Base-by-base conservation (phyloP, 2,113 vertebrate genomes). In the Anseranas semipalmata region DNA sequence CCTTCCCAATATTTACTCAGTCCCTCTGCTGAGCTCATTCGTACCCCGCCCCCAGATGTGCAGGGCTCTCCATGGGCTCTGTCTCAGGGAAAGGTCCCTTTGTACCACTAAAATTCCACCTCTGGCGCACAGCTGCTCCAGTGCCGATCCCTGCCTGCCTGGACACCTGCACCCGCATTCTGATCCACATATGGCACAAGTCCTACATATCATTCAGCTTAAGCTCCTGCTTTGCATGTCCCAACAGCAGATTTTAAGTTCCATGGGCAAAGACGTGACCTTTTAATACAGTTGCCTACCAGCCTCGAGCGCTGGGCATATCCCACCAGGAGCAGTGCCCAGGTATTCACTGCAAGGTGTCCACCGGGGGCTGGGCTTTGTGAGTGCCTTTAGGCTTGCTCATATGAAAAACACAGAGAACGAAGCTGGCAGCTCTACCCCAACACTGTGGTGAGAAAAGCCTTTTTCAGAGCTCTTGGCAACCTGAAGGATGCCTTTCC, bases 331-430 rank as follows among this genome's bases (percentile, higher is more conserved):
- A 66, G 63, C 63, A 59, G 7, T 0, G 9, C 4, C 16, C 1
- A 1, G 1, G 0, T 4, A 5, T 1, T 33, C 5, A 0, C 63
- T 71, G 45, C 19, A 46, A 1, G 2, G 19, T 17, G 56, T 5
- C 43, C 59, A 58, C 3, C 37, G 32, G 15, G 12, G 25, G 62
- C 35, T 35, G 33, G 0, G 19, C 33, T 60, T 13, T 32, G 21
- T 22, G 21, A 12, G 17, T 62, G 8, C 30, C 4, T 15, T 63
- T 25, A 15, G 22, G 35, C 5, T 52, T n/a, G 4, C 2, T 66
- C 52, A 22, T 27, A 27, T 3, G 2, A 17, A 32, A 55, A 50
- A 35, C 0, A 12, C 4, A 1, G 45, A 43, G 58, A 85, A 37
- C 41, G 12, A 32, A 62, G 32, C 8, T 4, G 2, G 24, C 30